Conservation (phyloP, 53 echinoderm and acorn worm species). For the Stichopus horrens region DNA sequence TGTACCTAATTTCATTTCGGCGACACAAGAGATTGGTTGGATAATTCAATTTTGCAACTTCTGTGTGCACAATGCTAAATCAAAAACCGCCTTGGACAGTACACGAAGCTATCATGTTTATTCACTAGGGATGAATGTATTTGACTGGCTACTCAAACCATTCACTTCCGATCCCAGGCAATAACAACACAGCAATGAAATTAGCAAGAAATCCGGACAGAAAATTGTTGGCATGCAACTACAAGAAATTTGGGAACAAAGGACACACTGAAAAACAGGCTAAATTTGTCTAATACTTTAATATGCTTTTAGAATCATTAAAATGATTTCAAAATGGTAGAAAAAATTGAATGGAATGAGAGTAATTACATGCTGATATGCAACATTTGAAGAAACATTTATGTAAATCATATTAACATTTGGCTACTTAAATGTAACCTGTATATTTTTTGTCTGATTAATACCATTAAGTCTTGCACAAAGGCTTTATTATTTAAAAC, state of each 20-base stretch:
- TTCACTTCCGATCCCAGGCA: background rate
- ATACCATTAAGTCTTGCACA: too few species aligned
- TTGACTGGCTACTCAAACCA: background rate
- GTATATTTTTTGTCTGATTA: too few species aligned
- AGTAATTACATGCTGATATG: too few species aligned
- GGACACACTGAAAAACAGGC: background rate
- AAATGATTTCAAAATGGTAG: too few species aligned
- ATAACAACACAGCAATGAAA: background rate
- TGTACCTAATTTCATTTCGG: slow-evolving; percentile 38
- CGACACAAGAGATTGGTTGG: slow-evolving; percentile 33
- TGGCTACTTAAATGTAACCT: too few species aligned
- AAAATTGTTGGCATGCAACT: background rate
- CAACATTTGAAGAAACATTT: too few species aligned
- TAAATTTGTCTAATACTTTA: too few species aligned
- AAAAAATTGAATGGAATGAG: too few species aligned
- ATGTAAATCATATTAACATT: too few species aligned
- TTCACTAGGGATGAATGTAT: slow-evolving; percentile 9
- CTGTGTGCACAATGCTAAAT: slow-evolving; percentile 26
- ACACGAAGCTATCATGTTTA: slow-evolving; percentile 4
- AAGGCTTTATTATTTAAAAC: too few species aligned
- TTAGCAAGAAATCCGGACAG: background rate
- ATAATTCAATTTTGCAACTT: slow-evolving; percentile 44
- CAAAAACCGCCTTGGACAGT: slow-evolving; percentile 12
- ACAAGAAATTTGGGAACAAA: background rate
- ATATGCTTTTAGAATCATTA: too few species aligned